Evolutionary conservation across 2,888 invertebrate species (phyloP), one percentile per base, ranked within the genome.

Genomic region (Acrocyrtus sp.): DNA sequence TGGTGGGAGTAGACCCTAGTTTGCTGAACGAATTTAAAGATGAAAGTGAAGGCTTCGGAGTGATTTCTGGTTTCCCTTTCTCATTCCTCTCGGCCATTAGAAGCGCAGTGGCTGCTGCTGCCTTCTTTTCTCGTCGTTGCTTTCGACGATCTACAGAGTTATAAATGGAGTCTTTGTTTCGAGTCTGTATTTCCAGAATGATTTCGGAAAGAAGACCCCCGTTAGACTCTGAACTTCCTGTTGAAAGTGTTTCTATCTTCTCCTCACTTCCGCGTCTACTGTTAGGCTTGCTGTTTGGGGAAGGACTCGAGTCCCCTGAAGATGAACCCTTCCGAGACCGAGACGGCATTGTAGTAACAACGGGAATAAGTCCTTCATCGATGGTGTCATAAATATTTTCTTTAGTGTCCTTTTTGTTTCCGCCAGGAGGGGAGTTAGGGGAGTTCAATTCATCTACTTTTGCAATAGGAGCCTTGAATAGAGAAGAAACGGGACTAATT

Each of bases 81-180:
- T 45, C 26, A 15, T 1, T 47, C 54, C 43, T 29, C 29, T 45
- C 1, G 8, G 63, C 62, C n/a, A 53, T 41, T 8, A 57, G 22
- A 5, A 58, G 50, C 6, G 76, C 70, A 12, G 70, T 68, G 2
- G 72, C 72, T 2, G 60, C 68, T 3, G 63, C 68, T 17, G 69
- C 72, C 48, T 77, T 69, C 48, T 65, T 76, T 47, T 79, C 78
- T 21, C 75, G 50, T 43, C 76, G 74, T 51, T 74, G 66, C 50
- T 76, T 80, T 29, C 75, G 54, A 39, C 78, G 67, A 39, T 79
- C 75, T 15, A 81, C 75, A 1, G 80, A 79, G 54, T 81, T 81
- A 83, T 95, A 95, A 79, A 95, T 93, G 0, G 94, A 94, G 81
- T 94, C 94, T 41, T 92, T 90, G 83, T 94, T 94, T 34, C 93